These are phyloP conservation scores for Azemiops feae DNA, from an alignment of 2,113 vertebrate species.

Conservation along the genomic window DNA sequence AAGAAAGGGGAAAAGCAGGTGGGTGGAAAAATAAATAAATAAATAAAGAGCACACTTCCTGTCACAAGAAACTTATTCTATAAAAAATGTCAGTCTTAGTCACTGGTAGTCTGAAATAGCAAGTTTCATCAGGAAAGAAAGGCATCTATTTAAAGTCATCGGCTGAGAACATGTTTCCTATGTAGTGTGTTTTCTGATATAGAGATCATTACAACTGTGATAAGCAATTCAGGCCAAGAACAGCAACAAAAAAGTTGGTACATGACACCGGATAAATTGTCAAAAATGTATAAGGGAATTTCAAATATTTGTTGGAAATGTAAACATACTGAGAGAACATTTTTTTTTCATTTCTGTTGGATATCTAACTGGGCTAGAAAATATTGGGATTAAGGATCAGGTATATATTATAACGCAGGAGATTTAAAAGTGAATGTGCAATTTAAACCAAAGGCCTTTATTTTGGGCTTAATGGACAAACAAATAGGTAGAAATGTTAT, in stretches of 20 bases:
- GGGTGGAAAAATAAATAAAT: not conserved
- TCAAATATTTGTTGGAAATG: not conserved
- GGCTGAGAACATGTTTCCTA: not conserved
- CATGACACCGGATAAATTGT: not conserved
- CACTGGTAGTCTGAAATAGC: conserved; percentile 10
- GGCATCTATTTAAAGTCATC: not conserved
- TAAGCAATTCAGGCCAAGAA: not conserved
- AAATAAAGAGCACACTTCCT: not conserved
- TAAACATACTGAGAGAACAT: not conserved
- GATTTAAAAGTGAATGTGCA: not conserved
- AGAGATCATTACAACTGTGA: not conserved
- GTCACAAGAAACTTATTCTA: not conserved
- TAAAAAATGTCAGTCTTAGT: conserved; percentile 1
- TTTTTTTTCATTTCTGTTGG: not conserved
- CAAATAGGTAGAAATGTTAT: not conserved
- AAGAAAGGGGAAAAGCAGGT: not conserved
- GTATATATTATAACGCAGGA: not conserved
- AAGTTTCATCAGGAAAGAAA: not conserved
- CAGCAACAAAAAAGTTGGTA: not conserved
- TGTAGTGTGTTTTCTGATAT: not conserved
- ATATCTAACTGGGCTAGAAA: not conserved
- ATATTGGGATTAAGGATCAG: not conserved
- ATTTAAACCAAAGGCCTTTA: not conserved
- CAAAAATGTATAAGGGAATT: not conserved
- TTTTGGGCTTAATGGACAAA: not conserved